Percentiles rank a stretch among this genome's conserved stretches.
phyloP scores from a whole-genome alignment of 2,113 vertebrate species.

The Carassius carassius region DNA sequence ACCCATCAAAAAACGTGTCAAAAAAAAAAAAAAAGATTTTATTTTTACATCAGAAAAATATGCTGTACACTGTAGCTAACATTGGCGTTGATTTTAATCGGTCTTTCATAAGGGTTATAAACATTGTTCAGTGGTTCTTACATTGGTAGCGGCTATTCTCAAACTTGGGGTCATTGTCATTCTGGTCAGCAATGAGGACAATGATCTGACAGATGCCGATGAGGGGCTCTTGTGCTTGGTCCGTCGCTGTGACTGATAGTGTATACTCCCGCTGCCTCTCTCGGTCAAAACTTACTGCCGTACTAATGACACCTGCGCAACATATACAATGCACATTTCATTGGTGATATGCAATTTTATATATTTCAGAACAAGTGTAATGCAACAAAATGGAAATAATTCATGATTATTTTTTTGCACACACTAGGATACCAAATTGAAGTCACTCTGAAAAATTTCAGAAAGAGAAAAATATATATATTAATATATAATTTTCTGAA shows the following conservation, averaged over 20 bases:
- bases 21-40: too few relatives aligned
- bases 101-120: background rate
- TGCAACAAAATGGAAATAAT: background rate
- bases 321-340: background rate
- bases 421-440: too few relatives aligned
- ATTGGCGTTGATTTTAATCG: background rate
- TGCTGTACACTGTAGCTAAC: background rate
- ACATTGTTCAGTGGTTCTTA: constrained; percentile 59
- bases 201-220: constrained; percentile 84
- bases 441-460: too few relatives aligned
- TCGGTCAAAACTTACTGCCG: constrained; percentile 80
- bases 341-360: background rate
- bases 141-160: constrained; percentile 88
- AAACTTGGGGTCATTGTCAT: constrained; percentile 89
- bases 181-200: constrained; percentile 80
- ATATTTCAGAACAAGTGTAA: background rate
- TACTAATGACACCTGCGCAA: constrained; percentile 80
- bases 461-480: too few relatives aligned
- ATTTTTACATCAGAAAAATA: background rate
- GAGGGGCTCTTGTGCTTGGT: constrained; percentile 83
- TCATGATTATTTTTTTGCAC: too few relatives aligned
- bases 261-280: constrained; percentile 82
- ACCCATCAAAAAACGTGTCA: background rate
- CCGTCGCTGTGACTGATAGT: constrained; percentile 82
- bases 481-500: background rate